Evolutionary conservation across 2,113 vertebrate species (phyloP), one percentile per base, ranked within the genome.

Genomic region (Pseudorhombus dupliciocellatus): DNA sequence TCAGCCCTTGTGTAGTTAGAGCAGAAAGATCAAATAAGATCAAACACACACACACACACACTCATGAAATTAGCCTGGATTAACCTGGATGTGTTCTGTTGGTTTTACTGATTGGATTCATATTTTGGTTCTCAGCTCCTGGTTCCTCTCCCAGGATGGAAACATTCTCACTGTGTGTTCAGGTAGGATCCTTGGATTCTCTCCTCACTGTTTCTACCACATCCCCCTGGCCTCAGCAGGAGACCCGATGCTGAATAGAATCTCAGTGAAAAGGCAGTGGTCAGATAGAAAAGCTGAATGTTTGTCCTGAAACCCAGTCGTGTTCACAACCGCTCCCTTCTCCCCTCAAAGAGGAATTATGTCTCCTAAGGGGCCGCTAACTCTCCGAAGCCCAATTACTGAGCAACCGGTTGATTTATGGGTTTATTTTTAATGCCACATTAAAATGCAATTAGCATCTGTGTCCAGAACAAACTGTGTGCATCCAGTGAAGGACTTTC

Each of bases 371-470:
- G 90, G 89, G 74, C 80, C n/a, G 50, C 84, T 89, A 88, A 88
- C 80, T 90, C 89, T 91, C 85, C 87, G 84, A 92, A 90, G 79
- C 78, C 86, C 81, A 90, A 89, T 92, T 90, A 92, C 72, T 77
- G 70, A 60, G 77, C 82, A 85, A 82, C 84, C 80, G 72, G 75
- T 85, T 94, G 92, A 92, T 94, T 92, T 93, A 92, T 92, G 84
- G 82, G 78, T 92, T 92, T 90, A 87, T 88, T 91, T 92, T 89
- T 92, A 92, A 93, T 90, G 89, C 91, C 82, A 86, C 91, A 93
- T 94, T 94, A 93, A 93, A 93, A 93, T 90, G 87, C 88, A 91
- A 93, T 93, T 93, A 92, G 90, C 90, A 91, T 93, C 85, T 85
- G 77, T 91, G 88, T 92, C 87, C 85, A 87, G 87, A 91, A 91